Evolutionary conservation across 2,797 vertebrate species (phyloP).

Genomic region (Gadopsis bispinosus): DNA sequence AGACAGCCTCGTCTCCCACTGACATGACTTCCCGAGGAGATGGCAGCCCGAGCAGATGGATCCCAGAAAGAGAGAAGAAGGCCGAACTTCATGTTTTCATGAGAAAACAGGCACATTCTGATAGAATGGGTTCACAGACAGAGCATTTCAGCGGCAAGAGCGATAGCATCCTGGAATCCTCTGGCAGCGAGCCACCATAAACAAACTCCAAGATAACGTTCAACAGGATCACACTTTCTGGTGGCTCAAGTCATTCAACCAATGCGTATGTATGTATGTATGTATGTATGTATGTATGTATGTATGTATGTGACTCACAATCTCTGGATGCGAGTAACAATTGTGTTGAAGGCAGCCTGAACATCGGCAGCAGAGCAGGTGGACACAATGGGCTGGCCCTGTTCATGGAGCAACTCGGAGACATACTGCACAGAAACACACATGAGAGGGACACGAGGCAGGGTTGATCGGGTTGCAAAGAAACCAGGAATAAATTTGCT

Average conservation of each 20-base stretch:
- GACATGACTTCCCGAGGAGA: constrained; percentile 49
- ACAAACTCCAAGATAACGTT: constrained; percentile 20
- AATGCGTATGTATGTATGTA: no score
- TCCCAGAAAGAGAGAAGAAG: constrained; percentile 23
- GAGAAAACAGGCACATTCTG: constrained; percentile 31
- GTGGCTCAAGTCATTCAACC: constrained; percentile 21
- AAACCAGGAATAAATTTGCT: constrained; percentile 22
- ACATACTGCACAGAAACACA: constrained; percentile 82
- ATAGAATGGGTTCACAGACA: constrained; percentile 50
- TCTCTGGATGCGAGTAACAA: constrained; percentile 89
- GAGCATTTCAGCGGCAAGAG: constrained; percentile 34
- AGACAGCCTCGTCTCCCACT: constrained; percentile 44
- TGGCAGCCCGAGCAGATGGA: constrained; percentile 25
- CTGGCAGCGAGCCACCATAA: constrained; percentile 33
- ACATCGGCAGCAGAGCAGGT: constrained; percentile 87
- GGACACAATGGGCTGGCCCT: constrained; percentile 86
- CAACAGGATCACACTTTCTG: constrained; percentile 9
- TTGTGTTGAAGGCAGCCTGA: constrained; percentile 88
- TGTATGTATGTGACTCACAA: constrained; percentile 80
- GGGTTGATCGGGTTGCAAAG: constrained; percentile 9
- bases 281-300: constrained; percentile 1
- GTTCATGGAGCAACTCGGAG: constrained; percentile 84
- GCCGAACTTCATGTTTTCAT: constrained; percentile 38
- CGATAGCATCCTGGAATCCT: constrained; percentile 35
- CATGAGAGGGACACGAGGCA: constrained; percentile 34